Conservation (phyloP, 2,888 invertebrate genomes). For the Poecilus cupreus region DNA sequence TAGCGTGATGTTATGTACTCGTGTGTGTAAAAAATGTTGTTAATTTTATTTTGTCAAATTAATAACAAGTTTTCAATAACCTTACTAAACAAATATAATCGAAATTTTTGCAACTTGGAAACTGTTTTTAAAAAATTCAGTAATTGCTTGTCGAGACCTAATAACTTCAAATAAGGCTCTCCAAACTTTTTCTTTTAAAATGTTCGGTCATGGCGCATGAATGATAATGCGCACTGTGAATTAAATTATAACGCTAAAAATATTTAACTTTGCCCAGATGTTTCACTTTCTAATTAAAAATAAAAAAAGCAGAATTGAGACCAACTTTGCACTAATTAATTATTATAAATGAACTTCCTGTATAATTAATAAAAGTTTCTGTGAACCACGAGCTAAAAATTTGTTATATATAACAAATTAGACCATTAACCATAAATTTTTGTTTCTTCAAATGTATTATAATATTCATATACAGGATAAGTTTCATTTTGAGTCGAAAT, state of each 20-base stretch:
- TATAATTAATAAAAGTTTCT: too few relatives aligned
- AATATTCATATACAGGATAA: too few relatives aligned
- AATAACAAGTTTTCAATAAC: background rate
- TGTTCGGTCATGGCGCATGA: background rate
- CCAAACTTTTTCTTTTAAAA: background rate
- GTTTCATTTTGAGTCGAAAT: too few relatives aligned
- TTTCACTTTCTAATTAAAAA: background rate
- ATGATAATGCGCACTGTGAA: background rate
- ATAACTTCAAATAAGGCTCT: background rate
- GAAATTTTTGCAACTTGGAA: background rate
- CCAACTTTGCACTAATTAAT: background rate
- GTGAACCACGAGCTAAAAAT: too few relatives aligned
- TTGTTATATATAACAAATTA: too few relatives aligned
- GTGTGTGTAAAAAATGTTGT: background rate
- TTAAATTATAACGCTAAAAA: slow-evolving; percentile 2
- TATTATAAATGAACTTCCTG: too few relatives aligned
- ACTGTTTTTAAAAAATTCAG: background rate
- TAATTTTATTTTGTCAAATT: background rate
- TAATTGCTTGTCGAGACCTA: background rate
- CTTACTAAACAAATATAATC: background rate
- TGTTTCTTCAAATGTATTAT: too few relatives aligned
- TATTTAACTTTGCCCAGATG: slow-evolving; percentile 28
- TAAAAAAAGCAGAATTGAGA: background rate
- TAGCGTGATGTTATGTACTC: too few relatives aligned
- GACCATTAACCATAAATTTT: too few relatives aligned